Conservation (phyloP, 2,888 invertebrate species). For the Drosophila leonis region DNA sequence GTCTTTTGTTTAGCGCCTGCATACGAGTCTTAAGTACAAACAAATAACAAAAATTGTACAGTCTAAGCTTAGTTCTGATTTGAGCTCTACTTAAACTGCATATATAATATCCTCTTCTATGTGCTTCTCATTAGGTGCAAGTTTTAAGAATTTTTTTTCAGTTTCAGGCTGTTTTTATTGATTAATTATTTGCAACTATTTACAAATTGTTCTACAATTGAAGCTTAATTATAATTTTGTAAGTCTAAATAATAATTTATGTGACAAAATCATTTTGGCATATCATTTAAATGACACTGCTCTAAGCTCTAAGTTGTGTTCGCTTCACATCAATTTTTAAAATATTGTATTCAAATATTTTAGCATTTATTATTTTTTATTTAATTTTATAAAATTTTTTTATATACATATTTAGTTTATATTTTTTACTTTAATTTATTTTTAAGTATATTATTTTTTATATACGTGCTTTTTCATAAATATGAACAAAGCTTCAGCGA, state of each 20-base stretch:
- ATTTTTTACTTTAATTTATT: not conserved
- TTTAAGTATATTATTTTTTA: not conserved
- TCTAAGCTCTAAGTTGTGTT: not conserved
- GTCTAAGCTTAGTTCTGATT: no score
- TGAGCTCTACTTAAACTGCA: no score
- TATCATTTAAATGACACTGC: not conserved
- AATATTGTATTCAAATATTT: not conserved
- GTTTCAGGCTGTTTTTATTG: not conserved
- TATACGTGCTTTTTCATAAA: not conserved
- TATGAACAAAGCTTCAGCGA: not conserved
- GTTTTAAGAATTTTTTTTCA: not conserved
- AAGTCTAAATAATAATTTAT: not conserved
- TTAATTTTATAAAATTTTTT: not conserved
- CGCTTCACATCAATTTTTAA: not conserved
- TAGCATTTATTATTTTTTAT: not conserved
- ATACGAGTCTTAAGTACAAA: conserved; percentile 29
- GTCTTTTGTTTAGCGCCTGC: conserved; percentile 59
- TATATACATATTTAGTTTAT: not conserved
- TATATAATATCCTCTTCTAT: not conserved
- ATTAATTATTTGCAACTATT: not conserved
- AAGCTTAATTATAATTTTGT: not conserved
- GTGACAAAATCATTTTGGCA: not conserved
- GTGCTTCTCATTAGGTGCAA: not conserved
- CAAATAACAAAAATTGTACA: conserved; percentile 15
- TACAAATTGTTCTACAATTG: not conserved